Base-by-base conservation (phyloP, 1,140 invertebrate genomes). In the Drosophila prosaltans region DNA sequence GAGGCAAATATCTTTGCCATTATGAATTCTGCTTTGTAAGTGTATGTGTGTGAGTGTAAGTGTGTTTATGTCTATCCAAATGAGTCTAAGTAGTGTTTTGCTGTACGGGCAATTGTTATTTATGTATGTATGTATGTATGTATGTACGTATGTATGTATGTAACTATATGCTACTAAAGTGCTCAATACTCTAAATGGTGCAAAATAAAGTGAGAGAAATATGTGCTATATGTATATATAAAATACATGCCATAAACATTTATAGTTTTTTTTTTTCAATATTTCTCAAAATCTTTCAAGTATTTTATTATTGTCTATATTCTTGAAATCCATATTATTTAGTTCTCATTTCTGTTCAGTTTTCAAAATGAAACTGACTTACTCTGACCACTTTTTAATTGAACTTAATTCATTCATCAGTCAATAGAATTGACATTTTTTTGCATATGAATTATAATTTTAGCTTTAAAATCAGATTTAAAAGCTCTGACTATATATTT, bases 1-100 rank as follows among this genome's bases (percentile, higher is more conserved):
- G 10, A 26, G 45, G 45, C 45, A 51, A 51, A 51, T 51, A 26
- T 51, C 21, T 26, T 26, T 51, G 45, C 21, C 45, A 26, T 2
- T 26, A 51, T 51, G 45, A 51, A 51, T 11, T 8, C 10, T 51
- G 45, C 45, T 51, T 24, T 57, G 55, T 16, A n/a, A 11, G 55
- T 21, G 2, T 28, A n/a, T n/a, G 55, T 57, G 55, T 58, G 55
- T 39, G 55, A 6, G 32, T 36, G 55, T 57, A 24, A 8, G 26
- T 58, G 30, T 39, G 30, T 58, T 8, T 39, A 10, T 36, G n/a
- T 16, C 8, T 21, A 11, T 28, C 2, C 28, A 54, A 10, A 3
- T 26, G 28, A 36, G 32, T 36, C 24, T 24, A 45, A 45, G 40
- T 62, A 62, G 32, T 43, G 11, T 43, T 2, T 5, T 62, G 16